Conservation (phyloP, 35 echinoderm and acorn worm species). For the Apostichopus parvimensis region DNA sequence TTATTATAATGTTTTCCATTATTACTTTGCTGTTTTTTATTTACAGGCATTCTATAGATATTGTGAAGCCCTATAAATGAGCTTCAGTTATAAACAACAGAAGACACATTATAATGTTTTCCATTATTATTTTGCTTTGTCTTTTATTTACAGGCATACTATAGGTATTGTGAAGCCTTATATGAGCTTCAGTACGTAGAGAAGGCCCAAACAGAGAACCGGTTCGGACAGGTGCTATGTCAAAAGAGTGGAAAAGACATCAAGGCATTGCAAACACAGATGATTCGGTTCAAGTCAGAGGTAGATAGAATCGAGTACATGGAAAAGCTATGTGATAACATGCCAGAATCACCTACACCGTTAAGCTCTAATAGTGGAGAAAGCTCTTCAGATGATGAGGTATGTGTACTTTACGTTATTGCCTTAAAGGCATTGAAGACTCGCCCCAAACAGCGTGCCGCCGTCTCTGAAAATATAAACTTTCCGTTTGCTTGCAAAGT, state of each 20-base stretch:
- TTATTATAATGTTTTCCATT: no score
- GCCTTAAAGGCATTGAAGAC: no score
- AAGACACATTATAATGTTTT: background rate
- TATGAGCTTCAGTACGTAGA: slow-evolving; percentile 69
- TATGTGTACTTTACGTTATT: background rate
- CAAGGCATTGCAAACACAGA: slow-evolving; percentile 35
- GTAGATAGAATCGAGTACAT: background rate
- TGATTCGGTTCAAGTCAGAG: slow-evolving; percentile 19
- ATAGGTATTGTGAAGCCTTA: slow-evolving; percentile 76
- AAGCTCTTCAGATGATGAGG: background rate
- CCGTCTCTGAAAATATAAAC: no score
- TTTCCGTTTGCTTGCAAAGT: no score
- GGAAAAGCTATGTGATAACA: background rate
- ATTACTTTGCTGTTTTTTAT: no score
- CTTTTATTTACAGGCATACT: slow-evolving; percentile 50
- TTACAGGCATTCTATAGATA: no score
- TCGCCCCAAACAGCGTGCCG: no score
- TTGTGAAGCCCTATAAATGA: no score
- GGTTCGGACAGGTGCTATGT: slow-evolving; percentile 28
- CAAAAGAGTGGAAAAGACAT: background rate
- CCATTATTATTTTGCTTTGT: background rate
- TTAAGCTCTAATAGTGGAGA: no score
- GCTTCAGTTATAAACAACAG: no score
- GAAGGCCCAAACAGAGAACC: slow-evolving; percentile 60
- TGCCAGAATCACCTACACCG: no score